Evolutionary conservation across 2,797 vertebrate genomes (phyloP).

Genomic region (Micrastur ruficollis): DNA sequence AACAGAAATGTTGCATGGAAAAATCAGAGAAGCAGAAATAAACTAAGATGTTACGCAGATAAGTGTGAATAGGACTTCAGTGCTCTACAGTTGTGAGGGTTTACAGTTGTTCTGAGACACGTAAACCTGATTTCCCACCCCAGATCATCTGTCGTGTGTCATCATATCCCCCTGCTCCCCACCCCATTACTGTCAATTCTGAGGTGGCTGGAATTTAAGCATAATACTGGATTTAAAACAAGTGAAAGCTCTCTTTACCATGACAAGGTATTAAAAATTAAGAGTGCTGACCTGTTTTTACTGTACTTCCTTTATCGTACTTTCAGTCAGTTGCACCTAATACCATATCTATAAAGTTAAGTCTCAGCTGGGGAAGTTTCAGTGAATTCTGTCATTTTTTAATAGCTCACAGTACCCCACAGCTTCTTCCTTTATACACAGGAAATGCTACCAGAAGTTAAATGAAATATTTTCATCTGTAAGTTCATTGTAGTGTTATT

Average conservation of each 20-base stretch:
- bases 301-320: neutral
- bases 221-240: neutral
- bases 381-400: neutral
- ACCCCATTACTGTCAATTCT: neutral
- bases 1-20: neutral
- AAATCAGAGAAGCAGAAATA: neutral
- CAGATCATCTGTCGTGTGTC: rapidly evolving
- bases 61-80: neutral
- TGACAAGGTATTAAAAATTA: neutral
- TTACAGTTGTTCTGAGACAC: neutral
- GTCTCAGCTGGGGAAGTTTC: neutral
- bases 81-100: neutral
- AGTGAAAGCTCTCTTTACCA: neutral
- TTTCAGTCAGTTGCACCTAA: neutral
- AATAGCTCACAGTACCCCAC: neutral
- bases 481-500: neutral
- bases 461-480: neutral
- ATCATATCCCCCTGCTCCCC: too few species aligned
- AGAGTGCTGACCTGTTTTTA: neutral
- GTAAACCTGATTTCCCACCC: neutral
- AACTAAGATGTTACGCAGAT: neutral
- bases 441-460: neutral
- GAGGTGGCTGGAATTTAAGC: neutral
- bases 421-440: neutral
- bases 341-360: neutral